Evolutionary conservation across 1,140 invertebrate species (phyloP).

Genomic region (Drosophila grimshawi): DNA sequence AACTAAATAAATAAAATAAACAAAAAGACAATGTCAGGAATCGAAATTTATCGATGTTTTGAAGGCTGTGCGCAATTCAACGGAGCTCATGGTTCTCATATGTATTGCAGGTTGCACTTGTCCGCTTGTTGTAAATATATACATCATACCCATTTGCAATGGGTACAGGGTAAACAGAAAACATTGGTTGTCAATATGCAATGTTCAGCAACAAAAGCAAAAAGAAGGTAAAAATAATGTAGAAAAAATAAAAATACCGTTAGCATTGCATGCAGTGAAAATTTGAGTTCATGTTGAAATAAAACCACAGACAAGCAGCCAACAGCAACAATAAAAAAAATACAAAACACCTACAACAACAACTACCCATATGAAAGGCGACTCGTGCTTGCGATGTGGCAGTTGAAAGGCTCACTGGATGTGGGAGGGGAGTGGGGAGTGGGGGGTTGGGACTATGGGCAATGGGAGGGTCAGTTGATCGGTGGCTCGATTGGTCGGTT

Average conservation of each 20-base stretch:
- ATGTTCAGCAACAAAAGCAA: conserved; percentile 4
- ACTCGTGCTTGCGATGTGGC: conserved; percentile 31
- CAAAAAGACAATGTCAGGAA: not conserved
- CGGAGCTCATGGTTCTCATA: too few species aligned
- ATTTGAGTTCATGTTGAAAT: conserved; percentile 35
- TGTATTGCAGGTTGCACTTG: too few species aligned
- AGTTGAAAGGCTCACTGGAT: not conserved
- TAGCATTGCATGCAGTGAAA: conserved; percentile 32
- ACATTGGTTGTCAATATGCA: conserved; percentile 57
- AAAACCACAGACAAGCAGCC: conserved; percentile 17
- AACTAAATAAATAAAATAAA: not conserved
- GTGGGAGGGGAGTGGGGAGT: not conserved
- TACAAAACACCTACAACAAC: not conserved
- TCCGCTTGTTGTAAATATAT: too few species aligned
- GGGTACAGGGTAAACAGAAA: not conserved
- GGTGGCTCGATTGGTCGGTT: conserved; percentile 1
- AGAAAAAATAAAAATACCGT: conserved; percentile 17
- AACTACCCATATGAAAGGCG: conserved; percentile 41
- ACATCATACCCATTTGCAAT: too few species aligned
- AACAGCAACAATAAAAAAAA: conserved; percentile 1
- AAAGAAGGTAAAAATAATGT: conserved; percentile 14
- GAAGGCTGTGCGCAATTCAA: too few species aligned
- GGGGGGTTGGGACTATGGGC: not conserved
- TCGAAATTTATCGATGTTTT: too few species aligned
- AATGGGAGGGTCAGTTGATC: not conserved